Conservation (phyloP, 1,140 invertebrate genomes). For the Lasioglossum albipes region DNA sequence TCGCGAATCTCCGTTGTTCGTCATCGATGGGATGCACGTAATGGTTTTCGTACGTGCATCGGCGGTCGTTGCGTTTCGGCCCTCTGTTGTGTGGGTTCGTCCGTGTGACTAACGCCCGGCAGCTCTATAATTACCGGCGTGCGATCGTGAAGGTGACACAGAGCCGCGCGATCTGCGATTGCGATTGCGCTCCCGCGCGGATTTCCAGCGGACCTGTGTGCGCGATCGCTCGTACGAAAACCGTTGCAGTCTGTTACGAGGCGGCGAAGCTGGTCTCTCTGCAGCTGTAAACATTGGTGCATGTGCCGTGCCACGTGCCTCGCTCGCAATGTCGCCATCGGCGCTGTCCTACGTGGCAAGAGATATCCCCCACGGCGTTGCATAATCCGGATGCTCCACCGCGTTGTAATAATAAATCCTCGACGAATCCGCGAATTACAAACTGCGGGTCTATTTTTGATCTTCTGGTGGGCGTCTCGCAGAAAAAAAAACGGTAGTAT, state of each 20-base stretch:
- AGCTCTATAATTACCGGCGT: constrained; percentile 29
- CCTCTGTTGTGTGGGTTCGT: neutral
- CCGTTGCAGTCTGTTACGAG: constrained; percentile 45
- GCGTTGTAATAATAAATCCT: constrained; percentile 30
- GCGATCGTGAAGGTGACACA: constrained; percentile 32
- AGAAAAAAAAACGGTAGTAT: too few species aligned
- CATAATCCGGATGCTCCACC: constrained; percentile 37
- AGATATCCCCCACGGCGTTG: constrained; percentile 46
- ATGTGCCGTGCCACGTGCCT: constrained; percentile 65
- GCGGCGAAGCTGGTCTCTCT: neutral
- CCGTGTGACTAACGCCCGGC: neutral
- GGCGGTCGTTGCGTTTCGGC: too few species aligned
- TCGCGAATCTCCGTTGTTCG: too few species aligned
- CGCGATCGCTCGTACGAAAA: neutral
- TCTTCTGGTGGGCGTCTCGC: neutral
- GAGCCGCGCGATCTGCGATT: neutral
- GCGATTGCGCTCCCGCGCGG: neutral
- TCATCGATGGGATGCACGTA: too few species aligned
- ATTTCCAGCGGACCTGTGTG: neutral
- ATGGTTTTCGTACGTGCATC: too few species aligned
- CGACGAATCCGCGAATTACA: constrained; percentile 12
- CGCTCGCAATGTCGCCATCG: constrained; percentile 6
- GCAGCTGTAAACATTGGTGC: constrained; percentile 43
- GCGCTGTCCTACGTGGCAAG: constrained; percentile 46
- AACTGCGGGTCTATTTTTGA: neutral